These are phyloP conservation scores for Crambe crambe DNA, from an alignment of 37 sponge, comb jelly and placozoan genomes.

Conservation along the genomic window DNA sequence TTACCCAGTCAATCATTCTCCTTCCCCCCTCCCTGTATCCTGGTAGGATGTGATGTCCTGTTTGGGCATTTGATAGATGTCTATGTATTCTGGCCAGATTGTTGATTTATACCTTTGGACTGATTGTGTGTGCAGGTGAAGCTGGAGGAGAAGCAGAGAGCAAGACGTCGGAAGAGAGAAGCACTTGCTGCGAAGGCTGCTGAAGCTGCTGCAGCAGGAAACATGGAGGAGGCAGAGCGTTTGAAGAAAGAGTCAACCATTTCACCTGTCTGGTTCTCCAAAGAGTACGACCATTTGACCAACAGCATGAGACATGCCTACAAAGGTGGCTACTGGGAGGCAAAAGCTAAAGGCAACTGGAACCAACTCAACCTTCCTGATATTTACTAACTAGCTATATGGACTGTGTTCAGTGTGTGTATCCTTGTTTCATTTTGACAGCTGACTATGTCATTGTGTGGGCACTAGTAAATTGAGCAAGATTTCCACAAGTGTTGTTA, in stretches of 20 bases:
- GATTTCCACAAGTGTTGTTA: no score
- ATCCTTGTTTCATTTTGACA: no score
- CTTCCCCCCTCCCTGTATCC: no score
- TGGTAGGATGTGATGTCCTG: no score
- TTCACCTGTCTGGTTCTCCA: conserved; percentile 83
- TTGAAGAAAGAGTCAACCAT: conserved; percentile 68
- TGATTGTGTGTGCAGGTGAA: conserved; percentile 30
- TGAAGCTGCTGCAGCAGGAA: conserved; percentile 71
- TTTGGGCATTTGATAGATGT: no score
- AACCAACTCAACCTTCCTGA: conserved; percentile 42
- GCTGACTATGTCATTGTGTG: no score
- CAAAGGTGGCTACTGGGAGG: conserved; percentile 95
- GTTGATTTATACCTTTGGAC: background rate
- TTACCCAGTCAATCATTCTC: no score
- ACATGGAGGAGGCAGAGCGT: conserved; percentile 58
- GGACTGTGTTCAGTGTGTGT: no score
- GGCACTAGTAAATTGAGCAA: no score
- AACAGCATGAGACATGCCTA: conserved; percentile 79
- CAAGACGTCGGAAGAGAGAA: conserved; percentile 86
- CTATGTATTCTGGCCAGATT: no score
- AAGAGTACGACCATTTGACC: conserved; percentile 72
- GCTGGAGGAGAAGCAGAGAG: conserved; percentile 95
- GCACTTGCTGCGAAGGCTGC: conserved; percentile 66
- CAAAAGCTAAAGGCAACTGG: conserved; percentile 61
- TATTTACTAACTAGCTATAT: conserved; percentile 33